Percentiles rank a stretch among this genome's conserved stretches.
Conservation (phyloP, 1,140 invertebrate genomes). For the Macrobrachium nipponense region DNA sequence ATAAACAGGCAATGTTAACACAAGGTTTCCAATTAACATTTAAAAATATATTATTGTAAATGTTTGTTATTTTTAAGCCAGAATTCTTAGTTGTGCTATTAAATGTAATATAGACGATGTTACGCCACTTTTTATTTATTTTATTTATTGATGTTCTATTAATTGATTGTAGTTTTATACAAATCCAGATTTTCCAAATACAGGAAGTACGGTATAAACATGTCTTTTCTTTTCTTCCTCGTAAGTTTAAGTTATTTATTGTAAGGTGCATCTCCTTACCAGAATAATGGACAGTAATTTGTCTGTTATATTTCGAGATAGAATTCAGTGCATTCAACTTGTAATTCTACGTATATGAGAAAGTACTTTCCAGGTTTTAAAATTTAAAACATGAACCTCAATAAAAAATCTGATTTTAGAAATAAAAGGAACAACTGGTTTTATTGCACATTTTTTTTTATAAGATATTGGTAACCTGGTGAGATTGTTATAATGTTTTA, state of each 20-base stretch:
- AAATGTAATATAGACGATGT: constrained; percentile 19
- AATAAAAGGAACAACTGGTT: no score
- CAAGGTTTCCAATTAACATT: neutral
- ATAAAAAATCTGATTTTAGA: no score
- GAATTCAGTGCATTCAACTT: no score
- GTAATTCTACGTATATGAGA: no score
- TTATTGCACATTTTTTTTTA: no score
- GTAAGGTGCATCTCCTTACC: no score
- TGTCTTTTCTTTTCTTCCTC: neutral
- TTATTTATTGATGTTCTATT: constrained; percentile 19
- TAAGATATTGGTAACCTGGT: no score
- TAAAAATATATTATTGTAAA: neutral
- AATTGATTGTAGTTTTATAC: constrained; percentile 25
- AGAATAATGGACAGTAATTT: no score
- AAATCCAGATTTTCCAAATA: constrained; percentile 18
- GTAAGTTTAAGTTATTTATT: neutral
- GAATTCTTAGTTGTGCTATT: constrained; percentile 16
- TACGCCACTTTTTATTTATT: constrained; percentile 9
- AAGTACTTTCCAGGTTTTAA: no score
- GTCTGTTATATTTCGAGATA: no score
- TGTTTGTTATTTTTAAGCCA: constrained; percentile 8
- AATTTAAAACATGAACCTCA: no score
- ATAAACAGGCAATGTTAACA: neutral
- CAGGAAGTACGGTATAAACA: constrained; percentile 14
- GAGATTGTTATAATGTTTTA: no score